Evolutionary conservation across 2,113 vertebrate species (phyloP), one percentile per base, ranked within the genome.

Genomic region (Cynoglossus semilaevis): DNA sequence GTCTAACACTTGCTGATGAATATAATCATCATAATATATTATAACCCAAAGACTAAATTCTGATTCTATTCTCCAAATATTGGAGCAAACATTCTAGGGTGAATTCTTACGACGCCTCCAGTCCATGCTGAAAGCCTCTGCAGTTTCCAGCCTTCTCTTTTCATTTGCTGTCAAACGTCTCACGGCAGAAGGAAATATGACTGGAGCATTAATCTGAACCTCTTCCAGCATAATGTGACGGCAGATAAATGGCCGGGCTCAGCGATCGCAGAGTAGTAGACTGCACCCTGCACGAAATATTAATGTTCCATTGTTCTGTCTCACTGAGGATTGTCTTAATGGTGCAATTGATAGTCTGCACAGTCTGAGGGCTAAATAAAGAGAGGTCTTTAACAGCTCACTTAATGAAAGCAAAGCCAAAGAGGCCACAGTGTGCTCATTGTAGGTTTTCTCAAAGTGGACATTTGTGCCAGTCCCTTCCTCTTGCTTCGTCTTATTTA

Each of bases 381-480:
- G 74, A 72, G 80, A 63, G 70, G 69, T 79, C 77, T 81, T 87
- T 86, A 85, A 79, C 63, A 44, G 56, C 64, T 58, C 78, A 59
- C 67, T 70, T 81, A 79, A 85, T 85, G 71, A 88, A 82, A 77
- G 84, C 62, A 37, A 67, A 69, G 67, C 75, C 76, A 70, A 70
- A 86, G 77, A 63, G 58, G 74, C 68, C 80, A 89, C 88, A 90
- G 73, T 80, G 85, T 76, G 71, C 73, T 84, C 82, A 87, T 84
- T 90, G 85, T 87, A 71, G 59, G 63, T 43, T 73, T 74, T 68
- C 74, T 87, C 70, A 85, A 86, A 88, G 79, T 84, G 85, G 82
- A 79, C 76, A 72, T 84, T 86, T 86, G 86, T 91, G 81, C 79
- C 73, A 84, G 50, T 58, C 57, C 54, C 80, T 76, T 80, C 79